Evolutionary conservation across 2,888 invertebrate genomes (phyloP).

Genomic region (Globia sparganii): DNA sequence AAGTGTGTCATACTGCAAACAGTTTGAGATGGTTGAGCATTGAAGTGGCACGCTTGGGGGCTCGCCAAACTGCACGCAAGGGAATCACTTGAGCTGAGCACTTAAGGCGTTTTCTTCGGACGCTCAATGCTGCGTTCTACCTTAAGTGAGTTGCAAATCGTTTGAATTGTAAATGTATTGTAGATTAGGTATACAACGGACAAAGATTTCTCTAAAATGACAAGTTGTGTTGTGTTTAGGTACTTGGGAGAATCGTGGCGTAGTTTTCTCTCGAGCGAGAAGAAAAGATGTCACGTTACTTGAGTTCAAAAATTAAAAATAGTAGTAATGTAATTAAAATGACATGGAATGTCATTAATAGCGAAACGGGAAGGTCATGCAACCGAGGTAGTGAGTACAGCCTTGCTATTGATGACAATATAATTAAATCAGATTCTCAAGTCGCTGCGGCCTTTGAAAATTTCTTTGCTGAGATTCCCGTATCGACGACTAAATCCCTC

Average conservation of each 20-base stretch:
- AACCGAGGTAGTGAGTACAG: no score
- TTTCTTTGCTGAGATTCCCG: no score
- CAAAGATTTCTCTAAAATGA: slow-evolving; percentile 22
- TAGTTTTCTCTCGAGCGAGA: neutral
- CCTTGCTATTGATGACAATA: no score
- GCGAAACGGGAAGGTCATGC: no score
- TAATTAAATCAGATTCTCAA: no score
- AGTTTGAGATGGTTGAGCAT: slow-evolving; percentile 24
- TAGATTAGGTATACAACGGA: slow-evolving; percentile 11
- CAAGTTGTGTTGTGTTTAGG: slow-evolving; percentile 11
- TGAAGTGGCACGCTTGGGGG: slow-evolving; percentile 44
- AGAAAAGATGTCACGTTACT: no score
- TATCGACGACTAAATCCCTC: no score
- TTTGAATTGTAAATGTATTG: slow-evolving; percentile 15
- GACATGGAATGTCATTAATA: no score
- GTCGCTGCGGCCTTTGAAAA: no score
- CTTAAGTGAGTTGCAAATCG: slow-evolving; percentile 52
- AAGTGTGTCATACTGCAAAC: slow-evolving; percentile 37
- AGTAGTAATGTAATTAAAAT: no score
- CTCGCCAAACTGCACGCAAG: slow-evolving; percentile 48
- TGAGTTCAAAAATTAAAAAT: no score
- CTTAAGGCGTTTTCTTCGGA: slow-evolving; percentile 55
- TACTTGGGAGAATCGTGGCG: neutral
- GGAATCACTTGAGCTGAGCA: slow-evolving; percentile 53
- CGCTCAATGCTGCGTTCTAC: slow-evolving; percentile 35